Evolutionary conservation across 92 coral and sea anemone genomes (phyloP).

Genomic region (Chrysogorgia sp.): DNA sequence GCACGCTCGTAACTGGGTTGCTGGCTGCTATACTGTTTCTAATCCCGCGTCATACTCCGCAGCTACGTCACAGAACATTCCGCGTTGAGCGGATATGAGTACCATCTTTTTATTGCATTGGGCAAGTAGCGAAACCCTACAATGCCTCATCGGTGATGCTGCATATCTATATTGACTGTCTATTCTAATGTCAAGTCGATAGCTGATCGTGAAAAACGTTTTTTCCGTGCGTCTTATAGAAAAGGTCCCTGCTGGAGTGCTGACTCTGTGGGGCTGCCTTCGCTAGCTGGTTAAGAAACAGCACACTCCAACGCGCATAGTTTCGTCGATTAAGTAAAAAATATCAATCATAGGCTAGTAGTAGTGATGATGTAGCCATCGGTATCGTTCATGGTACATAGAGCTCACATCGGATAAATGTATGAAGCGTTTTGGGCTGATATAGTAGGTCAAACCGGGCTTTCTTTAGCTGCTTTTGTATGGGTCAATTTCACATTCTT

Average conservation of each 20-base stretch:
- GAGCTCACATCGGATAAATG: conserved; percentile 3
- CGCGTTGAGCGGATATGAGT: conserved; percentile 13
- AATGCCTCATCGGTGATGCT: conserved; percentile 37
- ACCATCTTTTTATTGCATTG: conserved; percentile 22
- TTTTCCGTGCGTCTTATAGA: conserved; percentile 21
- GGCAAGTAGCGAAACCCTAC: conserved; percentile 26
- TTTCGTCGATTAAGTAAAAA: conserved; percentile 8
- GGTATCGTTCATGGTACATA: conserved; percentile 3
- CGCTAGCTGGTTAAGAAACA: conserved; percentile 16
- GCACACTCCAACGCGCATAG: conserved; percentile 19
- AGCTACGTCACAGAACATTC: conserved; percentile 31
- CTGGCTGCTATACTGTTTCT: conserved; percentile 25
- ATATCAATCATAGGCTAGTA: conserved; percentile 4
- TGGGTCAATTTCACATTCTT: too few relatives aligned
- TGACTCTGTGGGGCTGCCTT: conserved; percentile 1
- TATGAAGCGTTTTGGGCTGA: not conserved
- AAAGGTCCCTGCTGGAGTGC: conserved; percentile 14
- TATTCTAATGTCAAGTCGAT: conserved; percentile 9
- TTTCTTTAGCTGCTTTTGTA: not conserved
- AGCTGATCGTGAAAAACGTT: conserved; percentile 30
- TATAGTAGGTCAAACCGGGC: not conserved
- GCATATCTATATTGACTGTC: conserved; percentile 28
- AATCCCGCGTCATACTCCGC: conserved; percentile 15
- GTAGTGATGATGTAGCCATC: conserved; percentile 20
- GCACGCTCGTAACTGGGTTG: conserved; percentile 5